Evolutionary conservation across 2,888 invertebrate genomes (phyloP).

Genomic region (Andrena praecox): DNA sequence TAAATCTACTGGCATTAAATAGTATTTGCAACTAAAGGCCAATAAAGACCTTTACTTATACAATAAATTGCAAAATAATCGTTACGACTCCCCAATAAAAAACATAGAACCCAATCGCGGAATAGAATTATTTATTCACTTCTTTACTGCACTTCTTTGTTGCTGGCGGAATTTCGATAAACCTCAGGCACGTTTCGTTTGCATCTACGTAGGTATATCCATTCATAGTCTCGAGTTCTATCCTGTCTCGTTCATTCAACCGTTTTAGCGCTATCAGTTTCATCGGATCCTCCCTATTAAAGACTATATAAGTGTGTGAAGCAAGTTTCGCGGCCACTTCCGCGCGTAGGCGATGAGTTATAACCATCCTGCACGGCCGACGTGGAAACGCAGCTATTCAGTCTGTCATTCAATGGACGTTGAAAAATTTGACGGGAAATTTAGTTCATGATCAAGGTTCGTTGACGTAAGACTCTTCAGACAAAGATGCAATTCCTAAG

Average conservation of each 20-base stretch:
- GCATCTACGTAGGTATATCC: not conserved
- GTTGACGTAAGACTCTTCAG: no score
- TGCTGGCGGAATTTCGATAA: not conserved
- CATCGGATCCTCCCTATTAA: conserved; percentile 45
- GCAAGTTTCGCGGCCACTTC: conserved; percentile 51
- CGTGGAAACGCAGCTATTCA: conserved; percentile 41
- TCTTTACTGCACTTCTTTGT: not conserved
- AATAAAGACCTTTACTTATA: no score
- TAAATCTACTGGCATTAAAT: no score
- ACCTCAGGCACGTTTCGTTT: not conserved
- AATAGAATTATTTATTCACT: conserved; percentile 5
- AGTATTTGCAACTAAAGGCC: no score
- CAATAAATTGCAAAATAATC: not conserved
- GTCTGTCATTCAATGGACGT: conserved; percentile 20
- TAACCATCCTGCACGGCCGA: conserved; percentile 42
- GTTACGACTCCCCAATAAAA: no score
- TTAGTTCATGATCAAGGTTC: conserved; percentile 14
- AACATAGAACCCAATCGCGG: not conserved
- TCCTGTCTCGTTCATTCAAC: conserved; percentile 38
- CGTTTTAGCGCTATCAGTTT: conserved; percentile 44
- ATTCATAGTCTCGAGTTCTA: not conserved
- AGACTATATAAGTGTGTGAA: conserved; percentile 28
- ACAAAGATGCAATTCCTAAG: not conserved
- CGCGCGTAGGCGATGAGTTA: conserved; percentile 62
- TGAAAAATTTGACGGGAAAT: conserved; percentile 12